These are phyloP conservation scores for Mimachlamys varia DNA, from an alignment of 2,888 invertebrate species.

Conservation along the genomic window DNA sequence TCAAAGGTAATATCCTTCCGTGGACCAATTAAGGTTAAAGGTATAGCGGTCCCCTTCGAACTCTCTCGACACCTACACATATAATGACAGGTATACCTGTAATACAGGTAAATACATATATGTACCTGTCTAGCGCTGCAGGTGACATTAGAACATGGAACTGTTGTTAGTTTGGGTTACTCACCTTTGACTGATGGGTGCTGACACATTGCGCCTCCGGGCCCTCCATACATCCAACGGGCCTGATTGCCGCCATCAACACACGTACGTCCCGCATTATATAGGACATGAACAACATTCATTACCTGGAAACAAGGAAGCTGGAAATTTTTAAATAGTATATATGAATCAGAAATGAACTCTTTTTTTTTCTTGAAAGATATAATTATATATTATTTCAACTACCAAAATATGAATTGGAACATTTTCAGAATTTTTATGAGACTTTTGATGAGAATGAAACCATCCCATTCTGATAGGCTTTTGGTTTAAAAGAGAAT, in stretches of 20 bases:
- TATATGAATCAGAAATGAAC: not conserved
- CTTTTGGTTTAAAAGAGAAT: no score
- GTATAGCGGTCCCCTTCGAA: not conserved
- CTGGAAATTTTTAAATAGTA: not conserved
- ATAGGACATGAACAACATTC: not conserved
- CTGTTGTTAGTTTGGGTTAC: not conserved
- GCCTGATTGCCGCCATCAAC: not conserved
- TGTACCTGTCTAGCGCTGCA: not conserved
- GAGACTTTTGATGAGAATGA: no score
- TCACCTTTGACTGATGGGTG: not conserved
- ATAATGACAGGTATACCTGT: not conserved
- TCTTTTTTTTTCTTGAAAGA: no score
- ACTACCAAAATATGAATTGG: no score
- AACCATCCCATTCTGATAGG: no score
- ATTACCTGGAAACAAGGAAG: not conserved
- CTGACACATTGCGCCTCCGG: not conserved
- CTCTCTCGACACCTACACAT: not conserved
- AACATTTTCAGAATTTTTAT: no score
- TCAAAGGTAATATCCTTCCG: not conserved
- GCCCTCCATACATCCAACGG: not conserved
- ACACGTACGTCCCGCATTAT: not conserved
- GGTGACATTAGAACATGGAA: not conserved
- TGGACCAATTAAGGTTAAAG: not conserved
- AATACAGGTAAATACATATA: conserved; percentile 21
- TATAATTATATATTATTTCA: no score